Conservation (phyloP, 1,140 invertebrate genomes). For the fruit fly (Drosophila melanogaster) region DNA sequence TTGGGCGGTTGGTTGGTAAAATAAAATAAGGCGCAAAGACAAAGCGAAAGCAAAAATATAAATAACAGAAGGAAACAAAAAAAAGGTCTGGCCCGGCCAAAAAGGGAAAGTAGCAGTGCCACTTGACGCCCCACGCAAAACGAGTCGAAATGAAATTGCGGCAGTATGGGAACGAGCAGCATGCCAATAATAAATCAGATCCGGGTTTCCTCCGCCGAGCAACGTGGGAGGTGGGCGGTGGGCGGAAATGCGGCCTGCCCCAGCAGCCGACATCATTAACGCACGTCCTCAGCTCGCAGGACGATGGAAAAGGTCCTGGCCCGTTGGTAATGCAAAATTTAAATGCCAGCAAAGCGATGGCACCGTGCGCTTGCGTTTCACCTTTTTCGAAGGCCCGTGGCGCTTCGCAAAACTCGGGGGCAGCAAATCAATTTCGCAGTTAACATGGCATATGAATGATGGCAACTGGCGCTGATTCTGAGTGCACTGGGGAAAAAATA, state of each 20-base stretch:
- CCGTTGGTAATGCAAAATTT: conserved; percentile 29
- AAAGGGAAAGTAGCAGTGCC: conserved; percentile 63
- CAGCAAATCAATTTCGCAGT: conserved; percentile 48
- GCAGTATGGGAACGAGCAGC: conserved; percentile 47
- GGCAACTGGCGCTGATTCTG: not conserved
- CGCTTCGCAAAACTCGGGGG: conserved; percentile 1
- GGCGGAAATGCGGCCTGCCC: conserved; percentile 48
- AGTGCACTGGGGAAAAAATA: not conserved
- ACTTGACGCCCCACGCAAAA: conserved; percentile 39
- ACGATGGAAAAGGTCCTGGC: conserved; percentile 2
- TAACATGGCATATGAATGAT: conserved; percentile 45
- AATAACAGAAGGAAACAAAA: conserved; percentile 29
- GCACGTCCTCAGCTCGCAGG: conserved; percentile 26
- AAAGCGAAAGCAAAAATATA: conserved; percentile 72
- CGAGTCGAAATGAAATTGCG: conserved; percentile 49
- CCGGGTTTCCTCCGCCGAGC: conserved; percentile 12
- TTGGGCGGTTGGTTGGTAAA: not conserved
- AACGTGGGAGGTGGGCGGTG: not conserved
- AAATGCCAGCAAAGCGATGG: conserved; percentile 35
- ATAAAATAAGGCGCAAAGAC: conserved; percentile 52
- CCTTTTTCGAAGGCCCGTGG: not conserved
- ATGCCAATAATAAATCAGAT: conserved; percentile 60
- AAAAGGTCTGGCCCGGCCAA: conserved; percentile 37
- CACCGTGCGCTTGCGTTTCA: not conserved
- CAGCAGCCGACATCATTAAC: conserved; percentile 57